Conservation (phyloP, 2,888 invertebrate genomes). For the Odontocerum albicorne region DNA sequence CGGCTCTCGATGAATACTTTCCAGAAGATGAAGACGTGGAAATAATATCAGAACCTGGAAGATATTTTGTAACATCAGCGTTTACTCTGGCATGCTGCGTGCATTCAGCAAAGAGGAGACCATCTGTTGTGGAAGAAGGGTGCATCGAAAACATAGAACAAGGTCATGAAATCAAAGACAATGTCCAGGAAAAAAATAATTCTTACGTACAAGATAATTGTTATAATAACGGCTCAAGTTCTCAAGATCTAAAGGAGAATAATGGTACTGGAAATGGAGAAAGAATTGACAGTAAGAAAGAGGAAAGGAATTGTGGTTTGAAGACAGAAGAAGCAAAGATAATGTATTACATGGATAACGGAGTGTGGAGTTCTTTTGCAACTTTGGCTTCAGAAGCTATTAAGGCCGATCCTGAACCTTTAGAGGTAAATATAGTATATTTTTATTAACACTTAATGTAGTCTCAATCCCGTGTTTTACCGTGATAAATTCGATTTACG, state of each 20-base stretch:
- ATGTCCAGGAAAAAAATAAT: too few relatives aligned
- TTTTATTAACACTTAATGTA: too few relatives aligned
- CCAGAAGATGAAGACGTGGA: slow-evolving; percentile 65
- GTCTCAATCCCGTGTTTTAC: too few relatives aligned
- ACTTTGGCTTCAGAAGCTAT: slow-evolving; percentile 94
- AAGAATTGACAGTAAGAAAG: too few relatives aligned
- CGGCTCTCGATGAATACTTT: slow-evolving; percentile 79
- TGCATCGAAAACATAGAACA: too few relatives aligned
- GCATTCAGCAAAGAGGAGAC: slow-evolving; percentile 70
- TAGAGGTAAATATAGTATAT: slow-evolving; percentile 59
- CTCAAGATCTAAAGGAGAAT: too few relatives aligned
- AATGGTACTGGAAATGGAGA: too few relatives aligned
- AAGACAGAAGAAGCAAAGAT: slow-evolving; percentile 46
- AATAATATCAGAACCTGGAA: slow-evolving; percentile 95
- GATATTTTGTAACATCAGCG: slow-evolving; percentile 94
- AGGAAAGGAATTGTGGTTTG: too few relatives aligned
- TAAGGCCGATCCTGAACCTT: slow-evolving; percentile 68
- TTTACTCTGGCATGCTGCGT: slow-evolving; percentile 91
- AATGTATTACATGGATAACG: slow-evolving; percentile 99
- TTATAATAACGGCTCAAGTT: too few relatives aligned
- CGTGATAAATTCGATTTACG: too few relatives aligned
- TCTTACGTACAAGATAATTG: too few relatives aligned
- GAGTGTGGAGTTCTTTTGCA: slow-evolving; percentile 98
- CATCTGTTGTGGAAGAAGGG: neutral
- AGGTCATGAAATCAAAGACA: too few relatives aligned